Evolutionary conservation across 2,888 invertebrate species (phyloP).

Genomic region (Serripes groenlandicus): DNA sequence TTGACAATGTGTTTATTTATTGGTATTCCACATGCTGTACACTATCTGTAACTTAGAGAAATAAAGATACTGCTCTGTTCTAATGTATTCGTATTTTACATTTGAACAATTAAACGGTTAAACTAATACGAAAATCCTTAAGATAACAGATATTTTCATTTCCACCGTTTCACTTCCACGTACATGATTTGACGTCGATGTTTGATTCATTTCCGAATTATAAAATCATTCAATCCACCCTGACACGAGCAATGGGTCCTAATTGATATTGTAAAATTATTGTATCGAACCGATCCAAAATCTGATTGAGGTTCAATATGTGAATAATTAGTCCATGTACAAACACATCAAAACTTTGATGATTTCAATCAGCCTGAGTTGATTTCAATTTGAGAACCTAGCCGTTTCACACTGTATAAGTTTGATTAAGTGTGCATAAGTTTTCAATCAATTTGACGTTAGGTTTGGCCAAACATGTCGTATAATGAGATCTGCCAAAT

Average conservation of each 20-base stretch:
- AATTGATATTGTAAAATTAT: neutral
- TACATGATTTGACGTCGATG: constrained; percentile 7
- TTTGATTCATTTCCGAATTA: constrained; percentile 8
- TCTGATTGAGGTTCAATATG: constrained; percentile 45
- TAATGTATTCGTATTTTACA: too few relatives aligned
- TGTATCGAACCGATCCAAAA: neutral
- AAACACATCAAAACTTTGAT: constrained; percentile 13
- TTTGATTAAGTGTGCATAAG: constrained; percentile 12
- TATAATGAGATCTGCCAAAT: constrained; percentile 1
- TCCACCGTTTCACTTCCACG: too few relatives aligned
- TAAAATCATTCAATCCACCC: neutral
- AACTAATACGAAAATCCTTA: too few relatives aligned
- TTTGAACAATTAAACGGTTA: too few relatives aligned
- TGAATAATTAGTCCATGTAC: constrained; percentile 35
- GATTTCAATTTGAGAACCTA: constrained; percentile 28
- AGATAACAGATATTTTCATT: too few relatives aligned
- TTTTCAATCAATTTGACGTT: constrained; percentile 22
- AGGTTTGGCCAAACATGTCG: constrained; percentile 20
- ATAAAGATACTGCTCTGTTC: too few relatives aligned
- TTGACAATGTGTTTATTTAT: too few relatives aligned
- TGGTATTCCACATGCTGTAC: too few relatives aligned
- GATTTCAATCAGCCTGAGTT: constrained; percentile 35
- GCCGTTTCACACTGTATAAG: neutral
- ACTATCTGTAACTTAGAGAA: too few relatives aligned
- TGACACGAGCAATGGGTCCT: neutral